phyloP scores from a whole-genome alignment of 2,113 vertebrate species.

The Stegostoma tigrinum region DNA sequence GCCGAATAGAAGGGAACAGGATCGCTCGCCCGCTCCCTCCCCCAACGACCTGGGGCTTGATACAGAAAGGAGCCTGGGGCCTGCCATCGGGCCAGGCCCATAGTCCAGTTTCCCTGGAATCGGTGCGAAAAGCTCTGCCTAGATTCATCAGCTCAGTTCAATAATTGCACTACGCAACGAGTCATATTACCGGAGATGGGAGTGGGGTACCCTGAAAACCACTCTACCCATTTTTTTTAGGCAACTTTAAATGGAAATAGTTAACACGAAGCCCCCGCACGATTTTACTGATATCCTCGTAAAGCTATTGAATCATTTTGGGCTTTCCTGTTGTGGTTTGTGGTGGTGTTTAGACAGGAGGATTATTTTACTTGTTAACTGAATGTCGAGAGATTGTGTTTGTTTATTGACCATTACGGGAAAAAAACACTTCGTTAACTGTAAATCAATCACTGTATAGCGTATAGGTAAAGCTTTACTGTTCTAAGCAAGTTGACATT shows the following conservation, averaged over 20 bases:
- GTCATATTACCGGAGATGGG: too few relatives aligned
- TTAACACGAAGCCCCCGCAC: neutral
- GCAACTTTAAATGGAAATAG: neutral
- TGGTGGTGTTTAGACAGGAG: neutral
- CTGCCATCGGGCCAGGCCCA: neutral
- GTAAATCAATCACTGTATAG: neutral
- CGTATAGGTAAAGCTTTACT: neutral
- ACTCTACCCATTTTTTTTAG: too few relatives aligned
- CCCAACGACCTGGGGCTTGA: too few relatives aligned
- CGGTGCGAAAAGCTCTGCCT: neutral
- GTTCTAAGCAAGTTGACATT: neutral
- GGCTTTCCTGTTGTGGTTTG: neutral
- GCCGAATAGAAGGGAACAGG: too few relatives aligned
- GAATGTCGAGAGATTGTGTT: neutral
- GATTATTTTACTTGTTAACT: neutral
- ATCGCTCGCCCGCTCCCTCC: too few relatives aligned
- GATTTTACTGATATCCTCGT: neutral
- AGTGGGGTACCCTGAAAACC: too few relatives aligned
- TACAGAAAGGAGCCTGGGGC: neutral
- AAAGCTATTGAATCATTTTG: too few relatives aligned
- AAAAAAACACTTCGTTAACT: neutral
- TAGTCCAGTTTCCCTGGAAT: neutral
- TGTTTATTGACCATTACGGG: neutral
- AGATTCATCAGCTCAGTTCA: neutral
- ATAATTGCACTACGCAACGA: neutral